These are phyloP conservation scores for Epinephelus malabaricus DNA, from an alignment of 2,797 vertebrate species.

Conservation along the genomic window DNA sequence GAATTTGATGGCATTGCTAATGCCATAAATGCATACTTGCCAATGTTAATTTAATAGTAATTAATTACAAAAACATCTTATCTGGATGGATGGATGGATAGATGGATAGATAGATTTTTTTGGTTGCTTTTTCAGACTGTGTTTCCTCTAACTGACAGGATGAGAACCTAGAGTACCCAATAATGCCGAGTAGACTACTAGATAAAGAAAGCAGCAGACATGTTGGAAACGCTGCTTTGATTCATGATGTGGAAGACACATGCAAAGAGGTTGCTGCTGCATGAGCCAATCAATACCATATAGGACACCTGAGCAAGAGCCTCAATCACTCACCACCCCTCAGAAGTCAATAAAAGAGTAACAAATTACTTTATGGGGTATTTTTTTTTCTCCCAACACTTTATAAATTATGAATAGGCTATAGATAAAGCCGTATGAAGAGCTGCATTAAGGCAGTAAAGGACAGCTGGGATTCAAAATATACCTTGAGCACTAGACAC, in stretches of 20 bases:
- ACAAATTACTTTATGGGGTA: slow-evolving; percentile 44
- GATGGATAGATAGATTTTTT: no score
- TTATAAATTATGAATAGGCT: slow-evolving; percentile 55
- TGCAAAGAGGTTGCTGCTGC: slow-evolving; percentile 49
- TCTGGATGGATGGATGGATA: neutral
- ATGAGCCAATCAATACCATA: slow-evolving; percentile 55
- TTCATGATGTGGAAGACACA: slow-evolving; percentile 53
- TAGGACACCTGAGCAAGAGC: slow-evolving; percentile 55
- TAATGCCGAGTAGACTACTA: neutral
- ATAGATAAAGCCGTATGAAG: slow-evolving; percentile 41
- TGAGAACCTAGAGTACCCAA: neutral
- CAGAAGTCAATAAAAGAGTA: slow-evolving; percentile 52
- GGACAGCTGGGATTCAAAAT: slow-evolving; percentile 19
- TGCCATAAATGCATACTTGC: neutral
- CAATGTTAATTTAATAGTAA: neutral
- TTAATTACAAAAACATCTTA: neutral
- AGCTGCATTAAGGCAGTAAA: slow-evolving; percentile 51
- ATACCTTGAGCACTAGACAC: slow-evolving; percentile 27
- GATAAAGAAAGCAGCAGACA: slow-evolving; percentile 11
- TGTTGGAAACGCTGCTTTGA: slow-evolving; percentile 45
- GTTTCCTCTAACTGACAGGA: slow-evolving; percentile 2
- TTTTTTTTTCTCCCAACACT: slow-evolving; percentile 10
- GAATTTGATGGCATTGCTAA: neutral
- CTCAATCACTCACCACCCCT: slow-evolving; percentile 42
- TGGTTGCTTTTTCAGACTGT: neutral